These are phyloP conservation scores for Agrochola macilenta DNA, from an alignment of 2,888 invertebrate species.

Conservation along the genomic window DNA sequence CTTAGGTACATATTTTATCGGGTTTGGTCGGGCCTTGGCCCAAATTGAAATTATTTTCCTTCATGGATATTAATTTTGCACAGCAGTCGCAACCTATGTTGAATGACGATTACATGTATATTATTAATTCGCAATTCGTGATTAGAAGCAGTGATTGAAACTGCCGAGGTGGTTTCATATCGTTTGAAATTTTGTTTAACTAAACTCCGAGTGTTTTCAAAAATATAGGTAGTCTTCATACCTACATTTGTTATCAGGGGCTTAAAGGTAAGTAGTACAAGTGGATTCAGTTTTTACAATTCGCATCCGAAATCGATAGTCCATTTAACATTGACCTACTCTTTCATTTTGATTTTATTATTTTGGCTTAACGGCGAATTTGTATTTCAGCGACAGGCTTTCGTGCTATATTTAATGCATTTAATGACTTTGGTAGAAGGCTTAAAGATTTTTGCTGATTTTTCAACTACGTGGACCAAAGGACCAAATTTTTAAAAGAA, in stretches of 20 bases:
- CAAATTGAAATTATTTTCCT: constrained; percentile 66
- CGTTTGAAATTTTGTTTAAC: constrained; percentile 6
- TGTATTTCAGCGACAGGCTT: constrained; percentile 48
- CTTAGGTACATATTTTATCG: constrained; percentile 58
- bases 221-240: constrained; percentile 35
- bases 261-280: constrained; percentile 72
- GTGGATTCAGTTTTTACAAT: constrained; percentile 76
- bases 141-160: constrained; percentile 41
- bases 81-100: constrained; percentile 44
- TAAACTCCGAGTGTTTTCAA: constrained; percentile 1
- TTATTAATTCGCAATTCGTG: constrained; percentile 55
- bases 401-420: constrained; percentile 4
- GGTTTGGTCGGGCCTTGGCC: constrained; percentile 68
- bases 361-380: constrained; percentile 66
- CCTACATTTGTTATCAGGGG: constrained; percentile 68
- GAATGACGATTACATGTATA: constrained; percentile 54
- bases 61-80: constrained; percentile 62
- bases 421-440: not conserved
- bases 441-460: not conserved
- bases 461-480: not conserved
- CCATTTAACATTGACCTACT: constrained; percentile 81
- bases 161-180: constrained; percentile 12
- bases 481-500: not conserved
- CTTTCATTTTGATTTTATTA: constrained; percentile 71
- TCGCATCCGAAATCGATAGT: constrained; percentile 77